phyloP scores from a whole-genome alignment of 2,888 invertebrate species.

The Cylloceria caligata region DNA sequence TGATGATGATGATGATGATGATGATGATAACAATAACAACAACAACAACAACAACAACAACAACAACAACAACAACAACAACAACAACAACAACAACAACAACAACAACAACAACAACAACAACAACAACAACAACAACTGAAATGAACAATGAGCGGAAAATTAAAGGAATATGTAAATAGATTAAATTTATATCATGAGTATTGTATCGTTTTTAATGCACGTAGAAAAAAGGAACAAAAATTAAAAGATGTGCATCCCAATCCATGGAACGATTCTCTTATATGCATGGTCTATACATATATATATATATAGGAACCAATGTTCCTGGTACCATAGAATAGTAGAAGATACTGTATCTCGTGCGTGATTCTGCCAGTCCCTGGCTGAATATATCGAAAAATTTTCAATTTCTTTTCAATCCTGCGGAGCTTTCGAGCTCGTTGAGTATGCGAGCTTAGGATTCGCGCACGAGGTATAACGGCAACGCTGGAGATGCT shows the following conservation, averaged over 20 bases:
- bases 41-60: too few species aligned
- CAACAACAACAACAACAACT: not conserved
- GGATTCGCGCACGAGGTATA: conserved; percentile 8
- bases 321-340: not conserved
- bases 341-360: not conserved
- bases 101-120: too few species aligned
- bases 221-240: not conserved
- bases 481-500: conserved; percentile 19
- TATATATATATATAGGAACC: not conserved
- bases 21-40: too few species aligned
- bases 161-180: not conserved
- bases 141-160: not conserved
- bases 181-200: not conserved
- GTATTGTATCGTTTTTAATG: not conserved
- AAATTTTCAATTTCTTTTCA: conserved; percentile 57
- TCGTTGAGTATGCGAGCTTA: conserved; percentile 48
- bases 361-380: not conserved
- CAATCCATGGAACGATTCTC: not conserved
- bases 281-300: not conserved
- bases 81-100: too few species aligned
- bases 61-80: too few species aligned
- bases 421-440: conserved; percentile 33
- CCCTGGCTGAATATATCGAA: conserved; percentile 40
- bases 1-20: too few species aligned
- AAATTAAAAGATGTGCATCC: not conserved